Conservation (phyloP, 2,888 invertebrate species). For the Pyrocoelia pectoralis region DNA sequence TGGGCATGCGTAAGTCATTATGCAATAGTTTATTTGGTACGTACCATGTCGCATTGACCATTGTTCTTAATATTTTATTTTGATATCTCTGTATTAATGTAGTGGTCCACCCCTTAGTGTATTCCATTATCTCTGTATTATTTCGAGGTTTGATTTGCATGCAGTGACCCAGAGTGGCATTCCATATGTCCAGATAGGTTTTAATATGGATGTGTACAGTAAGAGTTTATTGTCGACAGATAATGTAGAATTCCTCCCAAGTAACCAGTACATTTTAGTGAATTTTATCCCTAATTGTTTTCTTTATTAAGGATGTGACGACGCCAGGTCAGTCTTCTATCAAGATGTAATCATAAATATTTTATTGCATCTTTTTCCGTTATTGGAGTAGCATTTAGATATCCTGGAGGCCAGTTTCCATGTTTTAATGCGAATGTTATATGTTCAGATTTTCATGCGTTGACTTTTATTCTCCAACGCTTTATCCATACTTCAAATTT, state of each 20-base stretch:
- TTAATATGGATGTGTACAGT: no score
- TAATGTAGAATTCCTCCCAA: no score
- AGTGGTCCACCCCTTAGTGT: no score
- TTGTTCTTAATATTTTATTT: no score
- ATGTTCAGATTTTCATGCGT: no score
- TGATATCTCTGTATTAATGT: no score
- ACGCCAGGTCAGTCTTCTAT: not conserved
- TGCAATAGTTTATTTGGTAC: conserved; percentile 6
- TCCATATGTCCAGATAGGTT: conserved; percentile 5
- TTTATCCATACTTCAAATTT: not conserved
- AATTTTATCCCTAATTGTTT: no score
- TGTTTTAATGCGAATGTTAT: no score
- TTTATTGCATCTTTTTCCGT: conserved; percentile 6
- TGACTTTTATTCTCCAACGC: no score
- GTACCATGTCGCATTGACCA: not conserved
- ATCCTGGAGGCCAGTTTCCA: not conserved
- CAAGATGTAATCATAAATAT: not conserved
- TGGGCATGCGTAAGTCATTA: not conserved
- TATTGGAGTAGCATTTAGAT: conserved; percentile 5
- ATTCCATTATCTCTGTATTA: not conserved
- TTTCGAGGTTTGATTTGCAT: not conserved
- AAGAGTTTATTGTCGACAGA: no score
- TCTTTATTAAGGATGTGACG: not conserved
- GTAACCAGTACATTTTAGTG: no score
- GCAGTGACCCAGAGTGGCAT: not conserved